Evolutionary conservation across 2,113 vertebrate genomes (phyloP).

Genomic region (Mus spicilegus): DNA sequence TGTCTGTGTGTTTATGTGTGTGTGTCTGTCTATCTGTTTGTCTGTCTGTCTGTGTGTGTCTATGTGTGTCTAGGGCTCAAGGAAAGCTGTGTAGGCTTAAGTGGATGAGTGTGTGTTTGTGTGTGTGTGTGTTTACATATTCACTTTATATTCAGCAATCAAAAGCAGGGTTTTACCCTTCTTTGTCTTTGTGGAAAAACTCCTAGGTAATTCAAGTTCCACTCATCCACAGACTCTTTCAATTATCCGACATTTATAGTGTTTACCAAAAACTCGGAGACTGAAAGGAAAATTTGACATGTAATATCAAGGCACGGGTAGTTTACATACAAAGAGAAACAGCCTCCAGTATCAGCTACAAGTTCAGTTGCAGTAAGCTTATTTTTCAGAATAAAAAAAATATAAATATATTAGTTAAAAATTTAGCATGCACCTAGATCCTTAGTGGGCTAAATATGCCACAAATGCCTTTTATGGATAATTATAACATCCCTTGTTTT

Average conservation of each 20-base stretch:
- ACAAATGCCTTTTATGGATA: conserved; percentile 22
- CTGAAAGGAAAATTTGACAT: not conserved
- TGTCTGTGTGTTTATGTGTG: too few species aligned
- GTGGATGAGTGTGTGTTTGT: too few species aligned
- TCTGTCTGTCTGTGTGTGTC: not conserved
- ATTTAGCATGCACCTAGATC: not conserved
- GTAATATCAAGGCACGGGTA: not conserved
- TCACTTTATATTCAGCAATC: not conserved
- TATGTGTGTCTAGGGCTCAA: not conserved
- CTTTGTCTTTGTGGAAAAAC: not conserved
- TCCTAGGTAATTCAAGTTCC: not conserved
- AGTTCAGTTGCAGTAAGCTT: not conserved
- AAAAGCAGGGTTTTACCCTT: not conserved
- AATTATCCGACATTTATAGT: not conserved
- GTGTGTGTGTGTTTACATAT: not conserved
- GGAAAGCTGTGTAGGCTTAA: not conserved
- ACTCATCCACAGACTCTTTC: not conserved
- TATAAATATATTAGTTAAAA: conserved; percentile 9
- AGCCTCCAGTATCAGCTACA: not conserved
- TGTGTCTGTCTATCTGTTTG: too few species aligned
- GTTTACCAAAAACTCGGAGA: not conserved
- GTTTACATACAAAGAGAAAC: not conserved
- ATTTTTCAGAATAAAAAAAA: not conserved
- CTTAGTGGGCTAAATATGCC: not conserved
- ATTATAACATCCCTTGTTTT: conserved; percentile 37